These are phyloP conservation scores for Ammodytes marinus DNA, from an alignment of 2,113 vertebrate species.

Conservation along the genomic window DNA sequence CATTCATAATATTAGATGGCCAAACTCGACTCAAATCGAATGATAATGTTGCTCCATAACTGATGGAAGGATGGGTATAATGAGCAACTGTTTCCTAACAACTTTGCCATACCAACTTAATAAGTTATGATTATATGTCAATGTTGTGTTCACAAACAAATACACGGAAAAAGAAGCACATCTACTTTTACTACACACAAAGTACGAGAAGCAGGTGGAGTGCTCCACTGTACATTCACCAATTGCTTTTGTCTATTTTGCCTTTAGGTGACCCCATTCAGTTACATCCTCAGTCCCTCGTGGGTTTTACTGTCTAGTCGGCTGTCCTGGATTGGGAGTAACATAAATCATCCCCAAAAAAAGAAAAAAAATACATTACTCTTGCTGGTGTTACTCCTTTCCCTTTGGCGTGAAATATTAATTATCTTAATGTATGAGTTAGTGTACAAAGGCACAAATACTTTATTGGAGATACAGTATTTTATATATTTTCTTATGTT, in stretches of 20 bases:
- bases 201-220: neutral
- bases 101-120: neutral
- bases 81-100: neutral
- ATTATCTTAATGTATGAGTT: neutral
- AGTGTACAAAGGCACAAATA: neutral
- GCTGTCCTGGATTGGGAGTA: conserved; percentile 74
- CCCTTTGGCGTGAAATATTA: conserved; percentile 15
- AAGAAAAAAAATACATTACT: conserved; percentile 42
- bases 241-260: neutral
- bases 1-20: too few species aligned
- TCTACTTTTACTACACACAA: neutral
- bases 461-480: neutral
- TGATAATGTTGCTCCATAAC: neutral
- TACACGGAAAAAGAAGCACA: neutral
- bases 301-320: conserved; percentile 48
- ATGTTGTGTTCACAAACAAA: neutral
- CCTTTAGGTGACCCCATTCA: conserved; percentile 69
- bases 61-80: neutral
- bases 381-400: conserved; percentile 32
- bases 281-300: conserved; percentile 53
- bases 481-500: neutral
- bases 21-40: too few species aligned
- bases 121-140: neutral
- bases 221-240: conserved; percentile 1
- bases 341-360: conserved; percentile 76